Evolutionary conservation across 2,888 invertebrate species (phyloP).

Genomic region (Byasa hedistus): DNA sequence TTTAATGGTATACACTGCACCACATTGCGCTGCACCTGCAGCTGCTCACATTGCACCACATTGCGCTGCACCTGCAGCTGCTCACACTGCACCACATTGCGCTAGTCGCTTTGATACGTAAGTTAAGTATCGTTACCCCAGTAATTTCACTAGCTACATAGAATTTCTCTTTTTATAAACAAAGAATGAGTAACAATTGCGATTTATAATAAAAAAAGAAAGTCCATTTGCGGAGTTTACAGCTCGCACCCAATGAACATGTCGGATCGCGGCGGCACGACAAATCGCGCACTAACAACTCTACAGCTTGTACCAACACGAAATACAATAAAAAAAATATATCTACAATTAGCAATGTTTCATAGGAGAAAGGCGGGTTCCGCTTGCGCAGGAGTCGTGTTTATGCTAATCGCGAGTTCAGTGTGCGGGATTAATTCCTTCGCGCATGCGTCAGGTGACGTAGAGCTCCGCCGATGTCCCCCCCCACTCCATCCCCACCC

Average conservation of each 20-base stretch:
- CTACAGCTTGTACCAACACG: background rate
- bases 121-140: no score
- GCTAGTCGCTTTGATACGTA: no score
- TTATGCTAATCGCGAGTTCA: conserved; percentile 26
- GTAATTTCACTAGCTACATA: no score
- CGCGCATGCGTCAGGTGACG: conserved; percentile 9
- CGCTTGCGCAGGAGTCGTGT: conserved; percentile 19
- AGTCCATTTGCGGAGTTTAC: background rate
- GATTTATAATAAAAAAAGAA: no score
- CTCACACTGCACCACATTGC: no score
- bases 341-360: conserved; percentile 18
- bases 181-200: no score
- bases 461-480: conserved; percentile 15
- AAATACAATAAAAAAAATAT: background rate
- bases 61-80: no score
- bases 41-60: no score
- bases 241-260: conserved; percentile 4
- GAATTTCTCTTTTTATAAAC: no score
- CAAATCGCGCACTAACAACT: background rate
- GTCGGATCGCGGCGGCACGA: conserved; percentile 2
- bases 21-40: no score
- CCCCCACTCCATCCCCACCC: no score
- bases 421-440: conserved; percentile 18
- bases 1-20: no score
- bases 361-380: conserved; percentile 21